Conservation (phyloP, 2,888 invertebrate species). For the Polymixis lichenea region DNA sequence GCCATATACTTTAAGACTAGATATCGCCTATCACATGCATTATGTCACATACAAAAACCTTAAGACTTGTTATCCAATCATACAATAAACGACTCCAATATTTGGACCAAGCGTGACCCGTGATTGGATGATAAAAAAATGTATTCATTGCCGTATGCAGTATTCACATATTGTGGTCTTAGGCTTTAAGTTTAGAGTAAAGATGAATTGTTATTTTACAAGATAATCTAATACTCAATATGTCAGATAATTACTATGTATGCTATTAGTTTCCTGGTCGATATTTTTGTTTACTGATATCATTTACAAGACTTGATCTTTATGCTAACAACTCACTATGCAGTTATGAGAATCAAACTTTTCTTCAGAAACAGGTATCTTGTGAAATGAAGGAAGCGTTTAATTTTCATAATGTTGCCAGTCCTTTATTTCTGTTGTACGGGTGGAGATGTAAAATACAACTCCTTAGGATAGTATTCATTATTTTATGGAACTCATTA, state of each 20-base stretch:
- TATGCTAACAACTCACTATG: conserved; percentile 10
- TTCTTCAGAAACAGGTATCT: conserved; percentile 15
- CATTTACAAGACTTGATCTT: conserved; percentile 41
- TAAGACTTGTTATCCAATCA: conserved; percentile 51
- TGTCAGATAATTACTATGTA: conserved; percentile 46
- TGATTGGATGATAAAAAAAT: conserved; percentile 51
- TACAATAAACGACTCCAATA: conserved; percentile 41
- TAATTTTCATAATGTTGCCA: conserved; percentile 26
- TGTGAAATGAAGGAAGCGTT: conserved; percentile 3
- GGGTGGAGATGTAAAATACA: conserved; percentile 3
- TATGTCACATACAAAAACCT: conserved; percentile 42
- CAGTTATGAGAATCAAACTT: conserved; percentile 26
- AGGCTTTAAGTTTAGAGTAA: conserved; percentile 59
- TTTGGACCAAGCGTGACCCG: conserved; percentile 43
- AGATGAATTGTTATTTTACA: conserved; percentile 50
- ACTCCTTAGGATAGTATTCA: conserved; percentile 8
- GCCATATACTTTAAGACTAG: conserved; percentile 67
- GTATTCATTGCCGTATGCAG: conserved; percentile 46
- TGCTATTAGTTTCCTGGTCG: conserved; percentile 19
- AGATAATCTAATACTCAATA: conserved; percentile 67
- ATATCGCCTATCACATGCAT: conserved; percentile 48
- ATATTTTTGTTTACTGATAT: conserved; percentile 29
- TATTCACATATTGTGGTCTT: conserved; percentile 57
- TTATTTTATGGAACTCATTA: conserved; percentile 23
- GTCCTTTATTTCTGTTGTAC: conserved; percentile 21